phyloP scores from a whole-genome alignment of 2,888 invertebrate species.

The Campaea margaritaria region DNA sequence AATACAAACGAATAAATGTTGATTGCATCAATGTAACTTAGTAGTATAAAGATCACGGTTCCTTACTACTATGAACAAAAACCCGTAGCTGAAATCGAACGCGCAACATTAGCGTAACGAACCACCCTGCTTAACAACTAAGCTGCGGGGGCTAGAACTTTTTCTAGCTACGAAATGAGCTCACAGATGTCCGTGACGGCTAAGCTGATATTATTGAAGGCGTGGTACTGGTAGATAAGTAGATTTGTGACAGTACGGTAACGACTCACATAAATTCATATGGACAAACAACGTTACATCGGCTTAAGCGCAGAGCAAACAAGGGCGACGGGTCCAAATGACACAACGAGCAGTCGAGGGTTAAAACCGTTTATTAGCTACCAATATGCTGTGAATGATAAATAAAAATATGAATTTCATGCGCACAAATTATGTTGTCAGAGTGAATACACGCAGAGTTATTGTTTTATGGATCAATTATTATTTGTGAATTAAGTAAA shows the following conservation, averaged over 20 bases:
- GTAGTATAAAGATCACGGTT: too few species aligned
- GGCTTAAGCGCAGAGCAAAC: slow-evolving; percentile 81
- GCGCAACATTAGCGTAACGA: too few species aligned
- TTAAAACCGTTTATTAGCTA: slow-evolving; percentile 67
- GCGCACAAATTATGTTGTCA: too few species aligned
- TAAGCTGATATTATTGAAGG: slow-evolving; percentile 55
- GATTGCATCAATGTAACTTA: too few species aligned
- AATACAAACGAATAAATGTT: too few species aligned
- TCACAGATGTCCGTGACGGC: slow-evolving; percentile 65
- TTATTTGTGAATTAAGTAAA: too few species aligned
- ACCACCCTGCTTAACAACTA: too few species aligned
- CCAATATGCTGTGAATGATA: slow-evolving; percentile 55
- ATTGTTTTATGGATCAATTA: too few species aligned
- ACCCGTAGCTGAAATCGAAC: too few species aligned
- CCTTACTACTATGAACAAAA: too few species aligned
- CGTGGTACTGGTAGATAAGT: slow-evolving; percentile 83
- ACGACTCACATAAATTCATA: slow-evolving; percentile 79
- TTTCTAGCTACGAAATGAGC: slow-evolving; percentile 1
- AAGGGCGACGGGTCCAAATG: slow-evolving; percentile 70
- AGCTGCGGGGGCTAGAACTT: background rate
- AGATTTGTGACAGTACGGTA: slow-evolving; percentile 81
- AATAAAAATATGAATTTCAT: slow-evolving; percentile 27
- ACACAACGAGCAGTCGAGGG: slow-evolving; percentile 66
- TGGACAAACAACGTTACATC: slow-evolving; percentile 79
- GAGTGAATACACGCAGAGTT: too few species aligned